A percentile compares a stretch with the other conserved stretches of the same genome.
Conservation (phyloP, 2,113 vertebrate species). For the Podocnemis expansa region DNA sequence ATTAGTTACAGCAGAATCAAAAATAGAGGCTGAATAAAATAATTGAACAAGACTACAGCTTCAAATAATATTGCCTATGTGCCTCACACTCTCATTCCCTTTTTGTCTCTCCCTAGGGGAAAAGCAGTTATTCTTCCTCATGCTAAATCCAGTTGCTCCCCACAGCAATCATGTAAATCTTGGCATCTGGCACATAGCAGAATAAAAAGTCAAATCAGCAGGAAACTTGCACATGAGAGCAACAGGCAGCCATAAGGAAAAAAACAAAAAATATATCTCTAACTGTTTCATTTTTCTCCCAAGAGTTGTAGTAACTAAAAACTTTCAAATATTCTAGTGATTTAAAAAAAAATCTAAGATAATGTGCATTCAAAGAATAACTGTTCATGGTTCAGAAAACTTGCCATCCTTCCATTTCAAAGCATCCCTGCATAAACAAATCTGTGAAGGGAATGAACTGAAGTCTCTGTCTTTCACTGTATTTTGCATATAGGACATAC, state of each 20-base stretch:
- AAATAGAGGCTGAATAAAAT: conserved; percentile 74
- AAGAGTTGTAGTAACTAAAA: conserved; percentile 68
- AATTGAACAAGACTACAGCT: conserved; percentile 67
- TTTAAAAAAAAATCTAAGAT: conserved; percentile 61
- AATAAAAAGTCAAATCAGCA: conserved; percentile 72
- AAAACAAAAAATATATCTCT: conserved; percentile 30
- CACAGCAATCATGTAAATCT: conserved; percentile 73
- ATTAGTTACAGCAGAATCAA: conserved; percentile 68
- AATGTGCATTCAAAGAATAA: conserved; percentile 67
- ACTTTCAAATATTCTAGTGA: conserved; percentile 64
- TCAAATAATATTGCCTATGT: conserved; percentile 65
- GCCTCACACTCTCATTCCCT: conserved; percentile 55
- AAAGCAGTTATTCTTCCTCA: conserved; percentile 71
- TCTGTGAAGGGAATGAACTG: conserved; percentile 30
- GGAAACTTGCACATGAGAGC: conserved; percentile 67
- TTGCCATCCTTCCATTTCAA: conserved; percentile 60
- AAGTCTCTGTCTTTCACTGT: background rate
- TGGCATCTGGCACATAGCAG: conserved; percentile 50
- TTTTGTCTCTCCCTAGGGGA: conserved; percentile 72
- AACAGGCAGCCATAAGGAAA: conserved; percentile 63
- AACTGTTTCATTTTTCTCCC: conserved; percentile 69
- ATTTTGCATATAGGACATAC: conserved; percentile 10
- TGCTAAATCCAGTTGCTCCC: conserved; percentile 72
- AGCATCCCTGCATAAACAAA: conserved; percentile 64
- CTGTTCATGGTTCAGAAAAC: conserved; percentile 54